phyloP scores from a whole-genome alignment of 2,797 vertebrate species.

The Lateolabrax maculatus region DNA sequence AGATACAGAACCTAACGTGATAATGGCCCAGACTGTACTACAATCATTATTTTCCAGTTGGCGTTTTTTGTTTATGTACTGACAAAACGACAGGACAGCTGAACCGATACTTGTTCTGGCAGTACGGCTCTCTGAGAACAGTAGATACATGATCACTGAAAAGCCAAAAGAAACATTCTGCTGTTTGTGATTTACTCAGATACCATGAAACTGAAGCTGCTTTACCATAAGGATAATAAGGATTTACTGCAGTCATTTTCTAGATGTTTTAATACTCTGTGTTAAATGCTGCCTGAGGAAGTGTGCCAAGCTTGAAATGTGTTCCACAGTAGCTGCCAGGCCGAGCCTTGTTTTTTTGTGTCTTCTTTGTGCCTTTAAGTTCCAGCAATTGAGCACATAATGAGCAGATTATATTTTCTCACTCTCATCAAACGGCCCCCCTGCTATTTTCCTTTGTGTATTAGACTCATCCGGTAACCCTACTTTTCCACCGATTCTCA shows the following conservation, averaged over 20 bases:
- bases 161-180: background rate
- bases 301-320: background rate
- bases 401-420: too few species aligned
- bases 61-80: background rate
- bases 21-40: too few species aligned
- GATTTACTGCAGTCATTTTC: background rate
- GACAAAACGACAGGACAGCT: too few species aligned
- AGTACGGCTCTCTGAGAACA: too few species aligned
- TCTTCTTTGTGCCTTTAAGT: background rate
- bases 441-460: background rate
- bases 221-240: background rate
- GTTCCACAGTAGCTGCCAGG: background rate
- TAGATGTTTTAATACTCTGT: background rate
- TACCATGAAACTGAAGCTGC: background rate
- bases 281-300: constrained; percentile 13
- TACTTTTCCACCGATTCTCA: too few species aligned
- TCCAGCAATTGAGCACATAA: background rate
- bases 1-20: background rate
- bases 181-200: background rate
- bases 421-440: too few species aligned
- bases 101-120: too few species aligned
- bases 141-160: background rate
- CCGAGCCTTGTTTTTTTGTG: background rate
- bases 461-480: too few species aligned
- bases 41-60: background rate